phyloP scores from a whole-genome alignment of 1,140 invertebrate species.

The Telenomus remus region DNA sequence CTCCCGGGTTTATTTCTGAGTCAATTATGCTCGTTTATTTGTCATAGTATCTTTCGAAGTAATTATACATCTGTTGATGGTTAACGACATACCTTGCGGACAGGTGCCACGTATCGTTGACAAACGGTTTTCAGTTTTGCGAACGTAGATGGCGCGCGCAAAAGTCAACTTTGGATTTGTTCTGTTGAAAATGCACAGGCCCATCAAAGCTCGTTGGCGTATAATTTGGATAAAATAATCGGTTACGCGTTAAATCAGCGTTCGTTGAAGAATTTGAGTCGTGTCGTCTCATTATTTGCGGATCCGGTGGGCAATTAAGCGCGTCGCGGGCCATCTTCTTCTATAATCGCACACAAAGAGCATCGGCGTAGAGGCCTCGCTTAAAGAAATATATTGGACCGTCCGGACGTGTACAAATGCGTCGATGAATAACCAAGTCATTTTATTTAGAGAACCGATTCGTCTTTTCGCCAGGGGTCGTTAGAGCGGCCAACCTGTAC shows the following conservation, averaged over 20 bases:
- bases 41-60: constrained; percentile 67
- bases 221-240: constrained; percentile 42
- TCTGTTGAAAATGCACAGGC: constrained; percentile 44
- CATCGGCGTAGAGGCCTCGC: constrained; percentile 39
- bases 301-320: constrained; percentile 51
- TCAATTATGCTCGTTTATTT: constrained; percentile 75
- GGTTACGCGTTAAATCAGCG: constrained; percentile 47
- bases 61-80: constrained; percentile 72
- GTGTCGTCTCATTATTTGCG: constrained; percentile 50
- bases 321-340: constrained; percentile 52
- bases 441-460: constrained; percentile 75
- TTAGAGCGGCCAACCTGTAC: constrained; percentile 58
- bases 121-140: constrained; percentile 50
- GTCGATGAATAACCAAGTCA: constrained; percentile 75
- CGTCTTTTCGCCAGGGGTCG: constrained; percentile 68
- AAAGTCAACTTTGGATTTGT: constrained; percentile 34
- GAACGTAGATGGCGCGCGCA: constrained; percentile 31
- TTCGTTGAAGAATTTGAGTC: constrained; percentile 47
- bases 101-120: constrained; percentile 61
- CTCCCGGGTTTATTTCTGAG: constrained; percentile 71
- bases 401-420: constrained; percentile 72
- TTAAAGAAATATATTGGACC: constrained; percentile 61
- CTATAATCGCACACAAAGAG: constrained; percentile 54
- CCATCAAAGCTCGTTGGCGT: constrained; percentile 14
- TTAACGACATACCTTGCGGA: constrained; percentile 70